Evolutionary conservation across 2,797 vertebrate genomes (phyloP).

Genomic region (Gallinago stenura): DNA sequence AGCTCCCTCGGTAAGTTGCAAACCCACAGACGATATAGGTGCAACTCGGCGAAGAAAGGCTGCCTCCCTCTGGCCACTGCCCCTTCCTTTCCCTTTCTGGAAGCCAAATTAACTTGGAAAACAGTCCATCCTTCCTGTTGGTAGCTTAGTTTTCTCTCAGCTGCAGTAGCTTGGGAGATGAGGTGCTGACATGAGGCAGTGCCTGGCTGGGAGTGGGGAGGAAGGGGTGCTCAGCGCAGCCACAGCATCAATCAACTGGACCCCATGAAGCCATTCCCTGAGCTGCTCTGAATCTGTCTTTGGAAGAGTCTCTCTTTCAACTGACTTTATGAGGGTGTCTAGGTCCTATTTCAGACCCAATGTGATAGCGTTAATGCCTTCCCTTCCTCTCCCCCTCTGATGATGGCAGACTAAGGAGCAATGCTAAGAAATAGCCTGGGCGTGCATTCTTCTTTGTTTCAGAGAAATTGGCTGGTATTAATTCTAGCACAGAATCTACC

Average conservation of each 20-base stretch:
- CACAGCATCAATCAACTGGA: background rate
- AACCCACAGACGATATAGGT: background rate
- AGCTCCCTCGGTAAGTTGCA: background rate
- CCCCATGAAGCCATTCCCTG: background rate
- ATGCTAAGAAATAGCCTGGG: background rate
- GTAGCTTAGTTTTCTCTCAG: background rate
- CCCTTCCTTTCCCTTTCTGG: background rate
- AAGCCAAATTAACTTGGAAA: background rate
- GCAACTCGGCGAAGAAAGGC: background rate
- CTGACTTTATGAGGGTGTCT: background rate
- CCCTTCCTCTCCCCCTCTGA: background rate
- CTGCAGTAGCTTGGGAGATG: background rate
- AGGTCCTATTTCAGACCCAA: background rate
- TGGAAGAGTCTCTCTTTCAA: background rate
- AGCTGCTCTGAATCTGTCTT: background rate
- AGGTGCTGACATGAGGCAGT: background rate
- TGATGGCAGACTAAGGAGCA: background rate
- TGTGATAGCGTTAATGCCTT: background rate
- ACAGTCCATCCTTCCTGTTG: background rate
- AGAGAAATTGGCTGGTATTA: background rate
- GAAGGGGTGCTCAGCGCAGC: fast-evolving
- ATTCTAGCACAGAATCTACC: background rate
- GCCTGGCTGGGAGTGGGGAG: background rate
- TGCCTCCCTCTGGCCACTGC: background rate
- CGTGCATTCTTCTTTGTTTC: background rate